Evolutionary conservation across 1,140 invertebrate species (phyloP), one percentile per base, ranked within the genome.

Genomic region (Camponotus floridanus): DNA sequence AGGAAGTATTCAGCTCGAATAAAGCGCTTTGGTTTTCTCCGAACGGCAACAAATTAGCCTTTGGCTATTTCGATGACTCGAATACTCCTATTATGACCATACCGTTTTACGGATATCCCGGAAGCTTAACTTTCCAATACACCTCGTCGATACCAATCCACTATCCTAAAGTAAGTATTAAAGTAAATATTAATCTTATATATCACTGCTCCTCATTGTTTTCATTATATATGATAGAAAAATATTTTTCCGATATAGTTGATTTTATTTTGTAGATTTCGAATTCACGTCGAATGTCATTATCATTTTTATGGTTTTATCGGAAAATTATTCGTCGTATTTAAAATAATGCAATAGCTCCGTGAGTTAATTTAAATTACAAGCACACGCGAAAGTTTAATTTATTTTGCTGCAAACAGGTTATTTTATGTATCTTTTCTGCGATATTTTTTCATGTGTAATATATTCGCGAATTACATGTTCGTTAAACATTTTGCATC

Each of bases 11-110:
- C 92, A 96, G 97, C 87, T 97, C 97, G 0, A 98, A 98, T 81
- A 96, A 97, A 89, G 98, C 98, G 0, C 93, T 98, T 9, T 99
- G 98, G 98, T 98, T 99, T 94, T 98, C 98, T 36, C 96, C 97
- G 0, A 96, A 97, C 90, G 98, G 98, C 6, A 96, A 94, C n/a
- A 97, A 96, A 91, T 90, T 99, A 73, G 97, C 97, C 0, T 99
- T 97, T 92, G 98, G 97, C 2, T 96, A 97, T 68, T 99, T 98
- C 94, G 97, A 99, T 94, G 98, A 99, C 93, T 62, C 91, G 0
- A 86, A 95, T 11, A 96, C 97, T 0, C 96, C 96, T 45, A 94
- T 96, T 42, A 97, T 98, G 93, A 94, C 92, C 79, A 94, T 96
- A 93, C 93, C 95, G 89, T 96, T 95, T 88, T 97, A 97, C 80